phyloP scores from a whole-genome alignment of 2,113 vertebrate species.

The Hydropotes inermis region DNA sequence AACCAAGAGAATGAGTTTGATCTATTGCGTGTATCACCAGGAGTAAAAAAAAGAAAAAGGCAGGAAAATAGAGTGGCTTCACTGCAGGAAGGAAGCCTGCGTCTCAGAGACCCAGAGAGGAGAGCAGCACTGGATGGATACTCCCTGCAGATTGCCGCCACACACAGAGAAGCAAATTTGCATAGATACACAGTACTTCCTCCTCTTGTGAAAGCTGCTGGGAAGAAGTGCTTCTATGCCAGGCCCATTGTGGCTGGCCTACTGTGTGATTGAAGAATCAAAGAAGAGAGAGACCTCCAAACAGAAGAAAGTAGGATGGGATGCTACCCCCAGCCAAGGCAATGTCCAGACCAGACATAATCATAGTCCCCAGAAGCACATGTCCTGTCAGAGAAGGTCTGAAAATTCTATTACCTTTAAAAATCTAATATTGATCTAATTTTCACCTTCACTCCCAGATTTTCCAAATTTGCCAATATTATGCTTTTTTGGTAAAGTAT shows the following conservation, averaged over 20 bases:
- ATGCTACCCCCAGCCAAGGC: neutral
- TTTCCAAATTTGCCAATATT: neutral
- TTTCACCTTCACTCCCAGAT: neutral
- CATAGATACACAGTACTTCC: neutral
- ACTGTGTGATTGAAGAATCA: neutral
- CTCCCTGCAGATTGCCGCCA: neutral
- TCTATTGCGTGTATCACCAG: neutral
- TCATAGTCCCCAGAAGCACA: neutral
- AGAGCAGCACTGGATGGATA: neutral
- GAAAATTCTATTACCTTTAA: neutral
- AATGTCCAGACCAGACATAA: neutral
- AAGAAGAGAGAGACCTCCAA: neutral
- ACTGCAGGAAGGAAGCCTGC: slow-evolving; percentile 37
- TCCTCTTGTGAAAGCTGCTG: neutral
- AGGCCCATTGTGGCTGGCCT: neutral
- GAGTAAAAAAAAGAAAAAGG: neutral
- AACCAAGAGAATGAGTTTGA: slow-evolving; percentile 1
- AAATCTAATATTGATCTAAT: neutral
- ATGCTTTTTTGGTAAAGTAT: neutral
- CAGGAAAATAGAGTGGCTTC: slow-evolving; percentile 11
- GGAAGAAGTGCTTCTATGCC: neutral
- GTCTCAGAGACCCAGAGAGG: neutral
- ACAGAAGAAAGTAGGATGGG: neutral
- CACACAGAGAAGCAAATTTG: neutral
- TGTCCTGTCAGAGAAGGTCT: neutral